Evolutionary conservation across 2,888 invertebrate species (phyloP).

Genomic region (Zygogramma bicolorata): DNA sequence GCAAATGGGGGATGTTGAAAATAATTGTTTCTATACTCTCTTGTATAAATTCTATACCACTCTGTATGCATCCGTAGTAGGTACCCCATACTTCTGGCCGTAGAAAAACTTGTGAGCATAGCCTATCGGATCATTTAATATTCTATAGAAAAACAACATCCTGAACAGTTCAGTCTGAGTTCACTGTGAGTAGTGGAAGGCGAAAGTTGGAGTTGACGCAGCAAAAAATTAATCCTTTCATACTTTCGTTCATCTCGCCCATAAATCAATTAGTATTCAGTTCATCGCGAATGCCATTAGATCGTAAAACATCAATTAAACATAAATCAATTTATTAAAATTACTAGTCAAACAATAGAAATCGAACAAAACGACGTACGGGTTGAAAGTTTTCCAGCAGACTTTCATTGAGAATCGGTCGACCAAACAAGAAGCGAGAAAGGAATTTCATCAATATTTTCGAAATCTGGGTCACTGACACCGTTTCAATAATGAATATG

Average conservation of each 20-base stretch:
- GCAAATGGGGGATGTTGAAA: too few relatives aligned
- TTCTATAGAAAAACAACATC: too few relatives aligned
- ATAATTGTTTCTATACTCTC: too few relatives aligned
- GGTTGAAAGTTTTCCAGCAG: neutral
- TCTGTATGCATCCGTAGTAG: too few relatives aligned
- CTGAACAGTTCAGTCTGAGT: too few relatives aligned
- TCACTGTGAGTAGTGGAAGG: too few relatives aligned
- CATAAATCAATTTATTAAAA: neutral
- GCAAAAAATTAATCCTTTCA: neutral
- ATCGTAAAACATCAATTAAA: neutral
- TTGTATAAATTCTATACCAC: too few relatives aligned
- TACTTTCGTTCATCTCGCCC: neutral
- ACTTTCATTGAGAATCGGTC: conserved; percentile 22
- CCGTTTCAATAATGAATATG: conserved; percentile 4
- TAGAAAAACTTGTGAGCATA: too few relatives aligned
- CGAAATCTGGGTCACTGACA: conserved; percentile 27
- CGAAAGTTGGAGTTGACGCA: neutral
- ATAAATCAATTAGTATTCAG: neutral
- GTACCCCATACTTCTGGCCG: too few relatives aligned
- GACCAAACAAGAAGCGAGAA: conserved; percentile 6
- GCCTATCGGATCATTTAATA: too few relatives aligned
- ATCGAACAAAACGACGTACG: neutral
- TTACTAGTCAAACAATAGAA: neutral
- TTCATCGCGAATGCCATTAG: neutral
- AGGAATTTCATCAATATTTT: conserved; percentile 18